Evolutionary conservation across 2,113 vertebrate genomes (phyloP), one percentile per base, ranked within the genome.

Genomic region (Erpornis zantholeuca): DNA sequence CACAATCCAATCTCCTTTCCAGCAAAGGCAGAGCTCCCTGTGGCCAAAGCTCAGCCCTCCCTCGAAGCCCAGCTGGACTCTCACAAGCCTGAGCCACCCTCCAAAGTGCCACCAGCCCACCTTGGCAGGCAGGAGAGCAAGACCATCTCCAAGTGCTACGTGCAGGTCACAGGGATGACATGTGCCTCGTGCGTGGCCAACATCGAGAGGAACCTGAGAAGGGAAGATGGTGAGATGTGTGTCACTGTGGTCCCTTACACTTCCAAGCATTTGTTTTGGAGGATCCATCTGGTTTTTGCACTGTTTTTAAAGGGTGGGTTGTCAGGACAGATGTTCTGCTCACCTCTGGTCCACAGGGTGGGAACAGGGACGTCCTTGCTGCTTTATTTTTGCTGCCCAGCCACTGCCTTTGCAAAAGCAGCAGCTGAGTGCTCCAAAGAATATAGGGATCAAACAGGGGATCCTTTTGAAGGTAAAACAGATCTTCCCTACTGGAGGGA

Each of bases 101-200:
- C 80, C 94, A 96, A 61, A 82, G 84, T 57, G 50, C 83, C 92
- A 5, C 63, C 86, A 11, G 22, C 81, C 72, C 94, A 72, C 38
- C 78, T 80, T 15, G 72, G 91, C 28, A 97, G 86, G 10, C 92
- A 93, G 27, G 98, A 98, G 22, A 17, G 65, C 73, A 98, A 97
- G 56, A 86, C 66, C 7, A 79, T 98, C 31, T 98, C 98, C 3
- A 99, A 99, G 95, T 99, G 99, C 96, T 99, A 98, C 8, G 98
- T 99, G 69, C 99, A 99, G 81, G 98, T 99, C 6, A 98, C 98
- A 20, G 99, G 99, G 27, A 99, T 99, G 99, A 99, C 99, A 1
- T 99, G 99, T 64, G 99, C 99, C 50, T 99, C 99, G 1, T 99
- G 99, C 13, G 99, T 99, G 60, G 98, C 99, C 90, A 99, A 99